Conservation (phyloP, 1,140 invertebrate genomes). For the Ceratoteleas bidentatus region DNA sequence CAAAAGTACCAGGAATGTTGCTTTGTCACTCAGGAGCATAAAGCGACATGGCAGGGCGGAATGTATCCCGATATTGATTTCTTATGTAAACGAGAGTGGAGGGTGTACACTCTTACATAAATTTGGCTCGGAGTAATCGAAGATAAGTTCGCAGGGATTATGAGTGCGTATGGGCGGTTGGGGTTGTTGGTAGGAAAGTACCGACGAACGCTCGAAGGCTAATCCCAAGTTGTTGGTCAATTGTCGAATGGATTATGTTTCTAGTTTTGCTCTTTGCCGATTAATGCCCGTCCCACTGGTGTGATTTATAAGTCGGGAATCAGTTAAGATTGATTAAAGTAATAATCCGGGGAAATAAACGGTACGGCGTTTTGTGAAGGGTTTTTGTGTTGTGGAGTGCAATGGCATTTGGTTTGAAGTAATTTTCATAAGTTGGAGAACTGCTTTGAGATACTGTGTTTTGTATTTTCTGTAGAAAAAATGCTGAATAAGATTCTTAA, state of each 20-base stretch:
- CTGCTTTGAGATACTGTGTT: no score
- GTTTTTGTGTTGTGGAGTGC: no score
- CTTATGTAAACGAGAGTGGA: constrained; percentile 40
- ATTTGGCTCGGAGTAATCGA: constrained; percentile 30
- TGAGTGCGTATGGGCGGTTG: not conserved
- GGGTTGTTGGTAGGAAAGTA: not conserved
- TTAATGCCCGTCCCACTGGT: not conserved
- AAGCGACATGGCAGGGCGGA: not conserved
- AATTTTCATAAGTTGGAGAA: no score
- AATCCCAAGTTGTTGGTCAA: not conserved
- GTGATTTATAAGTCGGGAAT: no score
- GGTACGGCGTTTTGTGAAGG: no score
- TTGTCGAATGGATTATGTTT: not conserved
- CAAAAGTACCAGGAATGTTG: constrained; percentile 42
- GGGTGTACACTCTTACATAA: constrained; percentile 20
- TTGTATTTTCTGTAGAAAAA: no score
- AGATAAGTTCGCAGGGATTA: constrained; percentile 18
- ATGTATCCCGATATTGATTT: constrained; percentile 28
- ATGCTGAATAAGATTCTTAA: no score
- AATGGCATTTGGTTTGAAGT: no score
- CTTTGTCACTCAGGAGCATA: constrained; percentile 33
- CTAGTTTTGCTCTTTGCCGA: not conserved
- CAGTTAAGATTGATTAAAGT: no score
- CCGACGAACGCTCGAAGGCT: not conserved
- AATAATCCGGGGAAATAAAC: no score